These are phyloP conservation scores for Anoplopoma fimbria DNA, from an alignment of 2,113 vertebrate genomes.

Conservation along the genomic window DNA sequence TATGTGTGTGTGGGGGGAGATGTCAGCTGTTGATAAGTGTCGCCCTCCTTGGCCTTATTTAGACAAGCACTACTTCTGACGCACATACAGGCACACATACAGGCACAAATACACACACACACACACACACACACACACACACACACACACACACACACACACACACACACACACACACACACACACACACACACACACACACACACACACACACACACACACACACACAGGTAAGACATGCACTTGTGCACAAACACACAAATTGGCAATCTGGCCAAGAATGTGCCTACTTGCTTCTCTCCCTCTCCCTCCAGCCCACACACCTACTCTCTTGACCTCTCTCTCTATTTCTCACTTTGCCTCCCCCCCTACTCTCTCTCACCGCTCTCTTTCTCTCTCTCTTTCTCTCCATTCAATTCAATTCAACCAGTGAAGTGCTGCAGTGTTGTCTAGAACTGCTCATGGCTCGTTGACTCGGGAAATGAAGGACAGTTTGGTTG, in stretches of 20 bases:
- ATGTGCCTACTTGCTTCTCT: slow-evolving; percentile 33
- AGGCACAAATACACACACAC: not conserved
- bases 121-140: slow-evolving; percentile 4
- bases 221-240: not conserved
- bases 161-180: slow-evolving; percentile 5
- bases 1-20: too few species aligned
- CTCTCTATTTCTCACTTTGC: slow-evolving; percentile 3
- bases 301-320: slow-evolving; percentile 3
- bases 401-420: not conserved
- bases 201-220: slow-evolving; percentile 5
- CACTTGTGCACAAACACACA: not conserved
- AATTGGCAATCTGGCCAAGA: slow-evolving; percentile 16
- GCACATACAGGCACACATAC: slow-evolving; percentile 32
- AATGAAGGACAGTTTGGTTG: too few species aligned
- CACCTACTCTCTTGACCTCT: not conserved
- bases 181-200: slow-evolving; percentile 3
- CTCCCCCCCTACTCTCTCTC: not conserved
- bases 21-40: slow-evolving; percentile 85
- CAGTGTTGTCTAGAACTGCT: too few species aligned
- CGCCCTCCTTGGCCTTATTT: slow-evolving; percentile 88
- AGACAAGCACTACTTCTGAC: slow-evolving; percentile 84
- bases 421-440: not conserved
- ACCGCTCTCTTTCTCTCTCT: not conserved
- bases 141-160: slow-evolving; percentile 10
- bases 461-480: too few species aligned